Base-by-base conservation (phyloP, 2,797 vertebrate species). In the Ctenopoma kingsleyae region DNA sequence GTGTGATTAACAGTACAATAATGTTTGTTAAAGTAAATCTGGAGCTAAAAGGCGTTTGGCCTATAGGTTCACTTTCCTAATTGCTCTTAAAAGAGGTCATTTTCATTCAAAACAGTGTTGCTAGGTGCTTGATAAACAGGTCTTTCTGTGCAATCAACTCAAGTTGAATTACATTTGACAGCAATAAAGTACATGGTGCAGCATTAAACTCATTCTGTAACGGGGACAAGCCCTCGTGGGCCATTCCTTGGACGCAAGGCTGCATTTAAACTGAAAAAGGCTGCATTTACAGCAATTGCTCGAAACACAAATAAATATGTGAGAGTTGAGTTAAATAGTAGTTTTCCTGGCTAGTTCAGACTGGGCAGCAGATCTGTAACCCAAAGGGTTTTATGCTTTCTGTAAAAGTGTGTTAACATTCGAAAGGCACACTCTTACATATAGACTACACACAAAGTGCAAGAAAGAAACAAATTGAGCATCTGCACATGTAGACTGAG, bases 21-120 rank as follows among this genome's bases (percentile, higher is more conserved):
- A 88, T 78, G 76, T 88, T 86, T 87, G 71, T 72, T 79, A 61
- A 80, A 79, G 76, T 65, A 75, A 87, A 81, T 74, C n/a, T 83
- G 65, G 63, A 74, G 60, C 80, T 84, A 59, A 71, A 75, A 78
- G 82, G 64, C 84, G 81, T 88, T 90, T 91, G 88, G 89, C 85
- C 85, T 78, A 77, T 82, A 82, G 67, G 75, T 86, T 78, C n/a
- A 5, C 80, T 91, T 90, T 88, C 80, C 87, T 86, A 92, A 91
- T 85, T 89, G 85, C 84, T 61, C 63, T 88, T 92, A 89, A 90
- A 91, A 92, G 85, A 84, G 79, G 80, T 84, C 30, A 70, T 92
- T 93, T 92, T 90, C 73, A 87, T 88, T 91, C 71, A 80, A 86
- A 92, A 90, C 86, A 79, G 85, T 80, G 89, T 93, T 92, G 88